Base-by-base conservation (phyloP, 2,888 invertebrate species). In the Erebia palarica region DNA sequence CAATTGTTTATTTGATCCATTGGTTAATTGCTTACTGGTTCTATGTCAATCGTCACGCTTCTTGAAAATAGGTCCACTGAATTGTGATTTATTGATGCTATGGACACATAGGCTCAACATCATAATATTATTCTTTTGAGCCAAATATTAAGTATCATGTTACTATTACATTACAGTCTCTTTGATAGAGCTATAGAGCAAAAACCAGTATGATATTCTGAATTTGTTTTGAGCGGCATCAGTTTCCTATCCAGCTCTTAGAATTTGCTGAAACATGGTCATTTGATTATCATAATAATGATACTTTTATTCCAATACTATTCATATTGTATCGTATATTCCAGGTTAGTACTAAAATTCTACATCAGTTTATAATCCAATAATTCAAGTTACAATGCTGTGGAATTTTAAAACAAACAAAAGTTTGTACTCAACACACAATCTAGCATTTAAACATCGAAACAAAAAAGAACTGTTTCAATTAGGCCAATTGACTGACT, bases 401-500 rank as follows among this genome's bases (percentile, higher is more conserved):
- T n/a, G 51, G 10, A 55, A 18, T 55, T 57, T 11, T 44, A 61
- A 18, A 18, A 47, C 44, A 47, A 44, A 11, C n/a, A n/a, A 16
- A 21, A 21, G 0, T 8, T 42, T 7, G 16, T 18, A 61, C n/a
- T 10, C n/a, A 7, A 63, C 47, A 63, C 21, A 21, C 21, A 49
- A 21, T 21, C 14, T 36, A 36, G 47, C 14, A 14, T 49, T 49
- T 63, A 21, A 49, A 49, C 27, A 11, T 10, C 18, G 3, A 44
- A 44, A 61, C 47, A 47, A 69, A 68, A 72, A 68, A 69, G 64
- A 65, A 49, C 66, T 18, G 44, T 70, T 70, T 73, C 68, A 70
- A 70, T 74, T 69, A 70, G 58, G 18, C 49, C 70, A 72, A 70
- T 73, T 72, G 74, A 74, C 63, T 67, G 68, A 58, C 63, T 60